Evolutionary conservation across 1,140 invertebrate genomes (phyloP), one percentile per base, ranked within the genome.

Genomic region (Pygmarrhopalites habei): DNA sequence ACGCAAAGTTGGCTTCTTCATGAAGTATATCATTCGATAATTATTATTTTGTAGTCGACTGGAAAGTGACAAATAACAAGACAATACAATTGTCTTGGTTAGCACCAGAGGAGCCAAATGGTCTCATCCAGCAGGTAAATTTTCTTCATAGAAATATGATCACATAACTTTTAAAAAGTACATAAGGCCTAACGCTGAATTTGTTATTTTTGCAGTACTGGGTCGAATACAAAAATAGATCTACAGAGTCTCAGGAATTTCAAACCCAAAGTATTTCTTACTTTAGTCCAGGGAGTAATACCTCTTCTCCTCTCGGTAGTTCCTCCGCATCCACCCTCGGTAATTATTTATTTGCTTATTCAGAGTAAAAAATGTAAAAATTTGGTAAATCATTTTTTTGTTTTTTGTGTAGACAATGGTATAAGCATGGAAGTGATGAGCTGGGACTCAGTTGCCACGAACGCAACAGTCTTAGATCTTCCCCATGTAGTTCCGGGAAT

Each of bases 211-310:
- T n/a, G 41, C 59, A 62, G 25, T 68, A 68, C 35, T 59, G 35
- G 53, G 62, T 68, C 46, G 58, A 68, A 55, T 68, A 65, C 57
- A 59, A 52, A 2, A 56, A 56, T 39, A 56, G 23, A 53, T 53
- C 26, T 4, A 19, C 23, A 25, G 14, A 32, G 19, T 14, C 23
- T 26, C 14, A 23, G 15, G 44, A 46, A 46, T 52, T 26, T 52
- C 49, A 25, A 28, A 52, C 49, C 21, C 49, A 25, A 28, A 52
- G 49, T 52, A 26, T 52, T 28, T 28, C 49, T 4, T 52, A 52
- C 49, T 15, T 26, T 52, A 28, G 49, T 52, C 49, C 49, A 52
- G 49, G 21, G 10, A 21, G 21, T n/a, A 5, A 46, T 46, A 25
- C 25, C 23, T 7, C 5, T 14, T 26, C 14, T 26, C 3, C 2